Conservation (phyloP, 2,797 vertebrate species). For the Triplophysa yarkandensis region DNA sequence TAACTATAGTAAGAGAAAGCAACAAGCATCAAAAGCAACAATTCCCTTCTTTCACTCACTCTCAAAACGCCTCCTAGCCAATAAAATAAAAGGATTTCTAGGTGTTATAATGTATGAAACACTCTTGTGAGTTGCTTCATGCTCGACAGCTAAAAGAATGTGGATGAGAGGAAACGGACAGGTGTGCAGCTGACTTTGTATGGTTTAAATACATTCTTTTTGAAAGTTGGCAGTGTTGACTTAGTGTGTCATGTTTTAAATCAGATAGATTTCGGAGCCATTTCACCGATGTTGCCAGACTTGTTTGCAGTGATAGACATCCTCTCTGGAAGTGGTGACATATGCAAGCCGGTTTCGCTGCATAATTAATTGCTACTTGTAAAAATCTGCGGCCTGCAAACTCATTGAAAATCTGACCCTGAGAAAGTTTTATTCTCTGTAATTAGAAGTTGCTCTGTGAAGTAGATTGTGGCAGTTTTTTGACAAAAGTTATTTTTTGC, state of each 20-base stretch:
- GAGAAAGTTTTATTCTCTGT: slow-evolving; percentile 29
- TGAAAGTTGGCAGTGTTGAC: background rate
- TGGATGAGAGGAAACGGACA: background rate
- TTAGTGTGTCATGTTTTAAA: background rate
- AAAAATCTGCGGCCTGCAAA: slow-evolving; percentile 30
- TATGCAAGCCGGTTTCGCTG: slow-evolving; percentile 19
- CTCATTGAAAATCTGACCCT: background rate
- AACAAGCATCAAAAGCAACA: too few relatives aligned
- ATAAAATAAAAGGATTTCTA: too few relatives aligned
- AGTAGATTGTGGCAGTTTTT: slow-evolving; percentile 29
- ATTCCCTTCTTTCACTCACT: too few relatives aligned
- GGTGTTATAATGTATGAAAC: too few relatives aligned
- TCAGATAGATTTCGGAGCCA: background rate
- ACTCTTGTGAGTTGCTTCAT: too few relatives aligned
- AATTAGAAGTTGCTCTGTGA: slow-evolving; percentile 39
- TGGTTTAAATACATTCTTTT: background rate
- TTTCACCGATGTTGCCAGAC: slow-evolving; percentile 23
- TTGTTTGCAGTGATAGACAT: slow-evolving; percentile 29
- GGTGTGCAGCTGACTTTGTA: background rate
- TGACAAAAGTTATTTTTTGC: slow-evolving; percentile 27
- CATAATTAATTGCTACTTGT: slow-evolving; percentile 47
- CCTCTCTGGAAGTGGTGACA: slow-evolving; percentile 12
- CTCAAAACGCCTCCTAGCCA: too few relatives aligned
- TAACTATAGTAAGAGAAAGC: too few relatives aligned
- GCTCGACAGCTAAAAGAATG: background rate